Evolutionary conservation across 1,140 invertebrate genomes (phyloP), one percentile per base, ranked within the genome.

Genomic region (Zaprionus camerounensis): DNA sequence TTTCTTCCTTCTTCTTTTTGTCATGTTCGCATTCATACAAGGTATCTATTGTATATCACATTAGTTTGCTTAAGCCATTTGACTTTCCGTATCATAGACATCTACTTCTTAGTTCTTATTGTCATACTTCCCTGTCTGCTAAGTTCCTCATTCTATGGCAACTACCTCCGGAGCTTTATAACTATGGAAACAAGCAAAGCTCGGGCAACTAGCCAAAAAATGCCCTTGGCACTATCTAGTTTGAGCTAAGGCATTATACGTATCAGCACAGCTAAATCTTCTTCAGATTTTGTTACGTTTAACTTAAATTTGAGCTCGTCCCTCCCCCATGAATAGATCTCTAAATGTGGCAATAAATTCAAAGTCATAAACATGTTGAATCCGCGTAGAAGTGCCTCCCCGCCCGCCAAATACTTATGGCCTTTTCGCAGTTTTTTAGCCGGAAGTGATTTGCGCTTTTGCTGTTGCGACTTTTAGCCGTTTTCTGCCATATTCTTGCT

Each of bases 381-480:
- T 46, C 5, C 38, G 41, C 41, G 7, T n/a, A 36, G 13, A 26
- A 36, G 34, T 59, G 9, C 44, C 22, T 17, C n/a, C 41, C 5
- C 41, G 41, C 41, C n/a, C 17, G 41, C 41, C n/a, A 17, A 17
- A 20, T 46, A 46, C 41, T 46, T 46, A 46, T 46, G 41, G n/a
- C 41, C n/a, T 46, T 46, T 46, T 46, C 41, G 41, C 41, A 75
- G 61, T 59, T 70, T 84, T 75, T 71, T 51, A 81, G 65, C 65
- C 78, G 82, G 78, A 87, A 82, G 82, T 87, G 80, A 86, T 86
- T 87, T 87, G 76, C 72, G 83, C 84, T 82, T 73, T 86, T 82
- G 71, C 56, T 83, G 67, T 67, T 81, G 75, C 73, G 63, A 85
- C 78, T 81, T 81, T 85, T 65, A 73, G 68, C 79, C 67, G 82